phyloP scores from a whole-genome alignment of 2,113 vertebrate genomes.

The Anarhynchus alexandrinus region DNA sequence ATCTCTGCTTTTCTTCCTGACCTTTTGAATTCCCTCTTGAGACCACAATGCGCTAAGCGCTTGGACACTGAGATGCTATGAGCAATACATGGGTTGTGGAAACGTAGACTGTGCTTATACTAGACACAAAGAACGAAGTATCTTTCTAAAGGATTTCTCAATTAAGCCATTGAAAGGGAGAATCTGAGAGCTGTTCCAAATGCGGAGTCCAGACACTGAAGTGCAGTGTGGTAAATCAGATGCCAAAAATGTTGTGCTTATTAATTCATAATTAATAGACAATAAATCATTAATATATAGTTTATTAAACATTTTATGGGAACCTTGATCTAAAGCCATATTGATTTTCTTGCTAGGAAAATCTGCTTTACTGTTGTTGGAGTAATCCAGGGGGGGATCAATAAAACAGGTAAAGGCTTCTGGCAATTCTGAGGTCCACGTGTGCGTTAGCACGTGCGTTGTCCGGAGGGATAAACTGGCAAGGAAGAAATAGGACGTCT shows the following conservation, averaged over 20 bases:
- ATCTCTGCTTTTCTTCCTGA: background rate
- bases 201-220: background rate
- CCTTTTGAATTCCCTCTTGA: background rate
- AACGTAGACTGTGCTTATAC: background rate
- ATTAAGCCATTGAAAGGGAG: background rate
- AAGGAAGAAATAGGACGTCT: background rate
- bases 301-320: background rate
- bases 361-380: background rate
- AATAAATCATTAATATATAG: background rate
- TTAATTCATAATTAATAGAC: slow-evolving; percentile 41
- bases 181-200: background rate
- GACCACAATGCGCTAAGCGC: background rate
- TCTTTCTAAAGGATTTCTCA: background rate
- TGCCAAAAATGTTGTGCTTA: background rate
- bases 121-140: background rate
- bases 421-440: background rate
- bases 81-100: background rate
- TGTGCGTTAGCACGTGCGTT: background rate
- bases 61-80: background rate
- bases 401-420: background rate
- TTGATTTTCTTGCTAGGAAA: background rate
- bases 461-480: background rate
- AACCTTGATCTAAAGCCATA: background rate
- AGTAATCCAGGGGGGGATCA: background rate
- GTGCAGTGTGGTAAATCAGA: background rate